phyloP scores from a whole-genome alignment of 1,140 invertebrate genomes.

The Zaprionus nigranus region DNA sequence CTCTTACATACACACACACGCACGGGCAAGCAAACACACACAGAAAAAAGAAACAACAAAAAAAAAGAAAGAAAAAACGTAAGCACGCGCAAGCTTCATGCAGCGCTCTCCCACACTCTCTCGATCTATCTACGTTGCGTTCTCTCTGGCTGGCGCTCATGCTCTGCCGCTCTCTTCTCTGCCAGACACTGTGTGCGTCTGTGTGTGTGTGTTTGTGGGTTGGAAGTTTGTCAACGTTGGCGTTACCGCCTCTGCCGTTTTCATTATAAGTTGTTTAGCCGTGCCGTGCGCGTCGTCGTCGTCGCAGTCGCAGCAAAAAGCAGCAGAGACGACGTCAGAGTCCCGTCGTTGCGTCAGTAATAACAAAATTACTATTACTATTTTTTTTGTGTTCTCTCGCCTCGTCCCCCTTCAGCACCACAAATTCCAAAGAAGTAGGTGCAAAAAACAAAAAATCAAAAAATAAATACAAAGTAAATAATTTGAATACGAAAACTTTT shows the following conservation, averaged over 20 bases:
- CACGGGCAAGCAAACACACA: conserved; percentile 6
- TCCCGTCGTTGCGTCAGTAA: conserved; percentile 69
- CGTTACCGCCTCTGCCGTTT: conserved; percentile 47
- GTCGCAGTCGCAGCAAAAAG: conserved; percentile 31
- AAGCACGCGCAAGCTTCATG: conserved; percentile 52
- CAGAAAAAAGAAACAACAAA: conserved; percentile 8
- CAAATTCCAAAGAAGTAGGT: conserved; percentile 34
- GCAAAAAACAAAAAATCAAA: conserved; percentile 9
- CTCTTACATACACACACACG: conserved; percentile 25
- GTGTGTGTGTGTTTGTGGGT: conserved; percentile 3
- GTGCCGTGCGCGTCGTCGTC: conserved; percentile 74
- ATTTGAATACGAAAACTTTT: conserved; percentile 11
- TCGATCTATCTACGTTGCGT: not conserved
- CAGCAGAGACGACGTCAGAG: conserved; percentile 62
- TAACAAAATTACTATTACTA: conserved; percentile 34
- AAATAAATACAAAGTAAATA: not conserved
- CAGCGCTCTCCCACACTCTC: conserved; percentile 24
- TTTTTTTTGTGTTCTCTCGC: conserved; percentile 28
- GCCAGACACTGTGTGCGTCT: conserved; percentile 7
- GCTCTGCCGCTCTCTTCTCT: conserved; percentile 14
- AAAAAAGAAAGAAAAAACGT: conserved; percentile 11
- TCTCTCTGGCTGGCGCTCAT: conserved; percentile 22
- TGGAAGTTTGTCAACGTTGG: conserved; percentile 61
- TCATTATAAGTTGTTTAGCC: conserved; percentile 75
- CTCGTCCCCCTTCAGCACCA: conserved; percentile 27